Base-by-base conservation (phyloP, 2,113 vertebrate genomes). In the Hyla sarda region DNA sequence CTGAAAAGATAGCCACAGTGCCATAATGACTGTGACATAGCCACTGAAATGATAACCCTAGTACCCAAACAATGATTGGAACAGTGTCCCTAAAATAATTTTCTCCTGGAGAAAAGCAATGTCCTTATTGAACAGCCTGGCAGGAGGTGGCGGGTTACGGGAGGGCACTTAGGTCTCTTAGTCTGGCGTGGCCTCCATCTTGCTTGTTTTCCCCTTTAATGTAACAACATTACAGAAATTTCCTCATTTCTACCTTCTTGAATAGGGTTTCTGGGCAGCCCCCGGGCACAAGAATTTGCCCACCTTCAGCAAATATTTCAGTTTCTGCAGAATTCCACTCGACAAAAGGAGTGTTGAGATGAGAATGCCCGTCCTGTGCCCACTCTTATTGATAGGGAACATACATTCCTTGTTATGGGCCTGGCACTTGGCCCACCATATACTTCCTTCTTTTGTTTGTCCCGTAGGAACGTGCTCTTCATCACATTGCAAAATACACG, bases 271-370 rank as follows among this genome's bases (percentile, higher is more conserved):
- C 73, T 77, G 37, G 11, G 7, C 54, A 65, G 83, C 83, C 83
- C 62, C 65, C 72, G 3, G 56, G 12, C 25, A 77, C n/a, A 84
- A 84, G 73, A n/a, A 84, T 84, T 62, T 76, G 56, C 21, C 73
- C 48, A 84, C 83, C 83, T 84, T 65, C 73, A 11, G 21, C 56
- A 77, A 76, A 84, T 77, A 84, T 84, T 84, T 84, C 72, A 62
- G 67, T 76, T 60, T 76, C 52, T 47, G 25, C 73, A 50, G 56
- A 84, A 84, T 84, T 84, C 56, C 72, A 77, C 83, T 84, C 13
- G 14, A 84, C 71, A 84, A 77, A n/a, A 52, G 56, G 17, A 76
- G 54, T 50, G 37, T 28, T 67, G 50, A 65, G 28, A 77, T 76
- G 10, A 37, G n/a, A 32, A 37, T 60, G 48, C 23, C 32, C 17